phyloP scores from a whole-genome alignment of 1,140 invertebrate genomes.

The Diachasmimorpha longicaudata region DNA sequence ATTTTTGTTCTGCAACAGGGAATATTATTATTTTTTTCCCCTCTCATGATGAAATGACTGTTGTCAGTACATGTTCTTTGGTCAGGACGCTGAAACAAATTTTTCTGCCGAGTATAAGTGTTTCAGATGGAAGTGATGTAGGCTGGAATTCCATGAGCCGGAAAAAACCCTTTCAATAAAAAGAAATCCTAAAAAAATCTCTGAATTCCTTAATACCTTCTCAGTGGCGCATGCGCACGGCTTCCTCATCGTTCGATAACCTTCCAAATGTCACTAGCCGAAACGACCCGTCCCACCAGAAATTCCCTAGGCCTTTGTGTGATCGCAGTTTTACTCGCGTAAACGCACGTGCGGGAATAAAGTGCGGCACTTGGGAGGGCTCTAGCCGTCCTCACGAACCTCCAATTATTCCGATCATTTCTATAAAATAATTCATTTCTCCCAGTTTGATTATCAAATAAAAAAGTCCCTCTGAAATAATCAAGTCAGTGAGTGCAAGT shows the following conservation, averaged over 20 bases:
- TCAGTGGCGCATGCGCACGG: too few relatives aligned
- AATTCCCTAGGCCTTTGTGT: neutral
- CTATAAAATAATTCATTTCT: neutral
- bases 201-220: too few relatives aligned
- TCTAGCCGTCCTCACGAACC: neutral
- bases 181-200: too few relatives aligned
- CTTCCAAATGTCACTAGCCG: neutral
- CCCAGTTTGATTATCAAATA: neutral
- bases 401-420: neutral
- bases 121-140: too few relatives aligned
- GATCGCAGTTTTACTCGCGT: neutral
- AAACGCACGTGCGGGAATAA: conserved; percentile 12
- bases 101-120: too few relatives aligned
- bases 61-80: too few relatives aligned
- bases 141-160: too few relatives aligned
- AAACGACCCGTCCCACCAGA: neutral
- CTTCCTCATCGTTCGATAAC: neutral
- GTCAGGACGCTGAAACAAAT: too few relatives aligned
- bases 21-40: too few relatives aligned
- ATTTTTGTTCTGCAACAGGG: too few relatives aligned
- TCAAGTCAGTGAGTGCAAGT: neutral
- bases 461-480: neutral
- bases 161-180: too few relatives aligned
- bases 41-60: too few relatives aligned
- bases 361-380: conserved; percentile 1